Evolutionary conservation across 2,113 vertebrate genomes (phyloP), one percentile per base, ranked within the genome.

Genomic region (Platysteira castanea): DNA sequence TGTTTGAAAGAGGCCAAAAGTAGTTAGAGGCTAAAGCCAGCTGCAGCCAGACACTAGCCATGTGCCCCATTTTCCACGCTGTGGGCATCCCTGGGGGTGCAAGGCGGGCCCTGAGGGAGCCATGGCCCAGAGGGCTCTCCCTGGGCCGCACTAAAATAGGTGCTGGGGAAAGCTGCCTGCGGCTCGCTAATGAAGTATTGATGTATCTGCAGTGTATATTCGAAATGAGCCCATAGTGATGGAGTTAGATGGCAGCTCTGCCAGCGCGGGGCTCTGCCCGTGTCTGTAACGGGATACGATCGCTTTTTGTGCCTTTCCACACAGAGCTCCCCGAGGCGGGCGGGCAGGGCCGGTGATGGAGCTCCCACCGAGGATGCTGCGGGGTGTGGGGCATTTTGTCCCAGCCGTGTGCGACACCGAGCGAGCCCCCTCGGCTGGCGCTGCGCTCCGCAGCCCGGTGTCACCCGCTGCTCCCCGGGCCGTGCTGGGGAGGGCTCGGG

Each of bases 41-140:
- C 3, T 24, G 23, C 54, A 78, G 35, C 17, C 30, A 14, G 33
- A 26, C 70, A 28, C 28, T 4, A 16, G 39, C 42, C 3, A 0
- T 4, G 10, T 28, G 35, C 31, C 61, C 15, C 16, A 0, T 8
- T 50, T 26, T 8, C 19, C 5, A 7, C 6, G 31, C 39, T 5
- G 30, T 4, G 3, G 41, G 35, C 17, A 47, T 24, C 37, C 24
- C 22, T 11, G 1, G 13, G 31, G 9, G 4, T 3, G 0, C 21
- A 10, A 0, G 6, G 33, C 6, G 13, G 30, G 41, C 26, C 35
- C 39, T 3, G 7, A 10, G 11, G 44, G 71, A 35, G 42, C 37
- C 3, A 0, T 0, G 17, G 49, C 33, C 49, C 1, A 0, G 23
- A 10, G 8, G 17, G 56, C 23, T 79, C 18, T 67, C 35, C 13